Base-by-base conservation (phyloP, 2,113 vertebrate species). In the Vulpes ferrilata region DNA sequence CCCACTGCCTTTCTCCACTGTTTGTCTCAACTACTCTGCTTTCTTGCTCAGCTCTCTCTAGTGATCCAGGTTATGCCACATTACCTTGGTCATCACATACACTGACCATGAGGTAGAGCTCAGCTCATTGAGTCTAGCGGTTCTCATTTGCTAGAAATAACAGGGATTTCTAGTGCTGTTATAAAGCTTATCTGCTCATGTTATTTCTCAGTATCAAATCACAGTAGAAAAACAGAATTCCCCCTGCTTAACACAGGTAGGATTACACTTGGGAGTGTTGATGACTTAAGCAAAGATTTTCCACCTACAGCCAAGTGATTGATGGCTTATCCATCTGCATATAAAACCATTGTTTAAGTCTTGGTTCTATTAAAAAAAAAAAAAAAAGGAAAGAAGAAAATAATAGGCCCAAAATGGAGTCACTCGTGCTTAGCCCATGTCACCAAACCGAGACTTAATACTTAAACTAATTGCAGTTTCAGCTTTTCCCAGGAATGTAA, bases 261-360 rank as follows among this genome's bases (percentile, higher is more conserved):
- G 96, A 93, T 98, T 98, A 98, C 98, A 0, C 98, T 95, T 23
- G 98, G 98, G 98, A 98, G 96, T 82, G 79, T 95, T 99, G 98
- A 99, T 98, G 98, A 97, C 96, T 99, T 98, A 98, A 99, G 97
- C 99, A 99, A 99, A 99, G 98, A 98, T 98, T 98, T 99, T 98
- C 98, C 98, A 98, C 98, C 98, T 98, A 98, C 95, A 91, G 97
- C 96, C 95, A 0, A 98, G 97, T 97, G 98, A 98, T 98, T 99
- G 98, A 99, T 99, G 98, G 98, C 94, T 98, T 99, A 97, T 97
- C 98, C 99, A 99, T 98, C 98, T 99, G 99, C 98, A 98, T 95
- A 88, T 94, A 98, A 99, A 99, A 94, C 94, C 91, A 65, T 17
- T 0, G 82, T 96, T 97, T 96, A 98, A 98, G 96, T 96, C 97